These are phyloP conservation scores for Acanthococcus lagerstroemiae DNA, from an alignment of 2,888 invertebrate genomes.

Conservation along the genomic window DNA sequence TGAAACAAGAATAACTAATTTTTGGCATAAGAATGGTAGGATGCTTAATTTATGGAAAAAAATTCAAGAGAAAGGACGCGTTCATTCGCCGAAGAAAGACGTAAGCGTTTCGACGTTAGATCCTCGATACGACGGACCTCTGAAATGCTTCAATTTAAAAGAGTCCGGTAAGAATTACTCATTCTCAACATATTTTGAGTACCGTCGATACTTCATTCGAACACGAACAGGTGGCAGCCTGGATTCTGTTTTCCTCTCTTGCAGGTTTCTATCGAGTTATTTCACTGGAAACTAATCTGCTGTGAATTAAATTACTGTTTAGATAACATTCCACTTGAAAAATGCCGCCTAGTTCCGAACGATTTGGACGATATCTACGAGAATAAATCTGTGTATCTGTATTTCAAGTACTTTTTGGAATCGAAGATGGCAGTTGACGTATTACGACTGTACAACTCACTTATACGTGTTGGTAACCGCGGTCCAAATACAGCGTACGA, in stretches of 20 bases:
- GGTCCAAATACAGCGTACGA: too few relatives aligned
- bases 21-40: conserved; percentile 40
- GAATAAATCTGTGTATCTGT: conserved; percentile 23
- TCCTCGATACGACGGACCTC: conserved; percentile 27
- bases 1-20: too few relatives aligned
- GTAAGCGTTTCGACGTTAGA: neutral
- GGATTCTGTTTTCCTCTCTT: too few relatives aligned
- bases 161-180: conserved; percentile 8
- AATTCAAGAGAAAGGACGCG: conserved; percentile 37
- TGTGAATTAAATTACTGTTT: neutral
- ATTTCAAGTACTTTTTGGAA: conserved; percentile 33
- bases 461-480: too few relatives aligned
- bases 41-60: conserved; percentile 73
- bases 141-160: conserved; percentile 28
- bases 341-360: conserved; percentile 28
- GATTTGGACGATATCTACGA: conserved; percentile 25
- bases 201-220: neutral
- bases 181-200: neutral
- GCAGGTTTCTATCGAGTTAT: too few relatives aligned
- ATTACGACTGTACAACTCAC: neutral
- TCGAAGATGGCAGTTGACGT: conserved; percentile 12
- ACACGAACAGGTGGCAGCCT: too few relatives aligned
- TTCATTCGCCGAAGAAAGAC: conserved; percentile 19
- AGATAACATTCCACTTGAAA: conserved; percentile 30
- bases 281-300: neutral